These are phyloP conservation scores for Vanacampus margaritifer DNA, from an alignment of 2,113 vertebrate species.

Conservation along the genomic window DNA sequence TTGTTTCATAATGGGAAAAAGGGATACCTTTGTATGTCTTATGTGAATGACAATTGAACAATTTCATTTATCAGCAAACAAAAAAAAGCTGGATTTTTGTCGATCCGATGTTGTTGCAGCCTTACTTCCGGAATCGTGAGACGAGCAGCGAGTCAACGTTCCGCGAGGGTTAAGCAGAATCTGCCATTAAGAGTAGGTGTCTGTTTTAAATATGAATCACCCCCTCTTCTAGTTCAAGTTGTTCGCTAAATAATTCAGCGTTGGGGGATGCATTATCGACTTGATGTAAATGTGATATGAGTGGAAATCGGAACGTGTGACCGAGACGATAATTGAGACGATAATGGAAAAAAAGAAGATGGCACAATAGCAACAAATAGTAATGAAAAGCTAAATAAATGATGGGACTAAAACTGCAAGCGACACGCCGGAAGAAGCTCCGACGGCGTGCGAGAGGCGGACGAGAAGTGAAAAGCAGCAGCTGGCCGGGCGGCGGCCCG, in stretches of 20 bases:
- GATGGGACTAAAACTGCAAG: constrained; percentile 67
- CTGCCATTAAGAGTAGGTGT: constrained; percentile 73
- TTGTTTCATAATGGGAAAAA: no score
- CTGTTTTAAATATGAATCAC: constrained; percentile 76
- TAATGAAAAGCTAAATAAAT: constrained; percentile 73
- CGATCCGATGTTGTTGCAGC: background rate
- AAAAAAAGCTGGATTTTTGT: background rate
- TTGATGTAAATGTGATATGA: constrained; percentile 74
- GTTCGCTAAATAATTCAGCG: constrained; percentile 74
- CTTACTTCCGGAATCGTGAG: background rate
- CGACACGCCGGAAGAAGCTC: constrained; percentile 36
- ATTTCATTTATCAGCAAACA: background rate
- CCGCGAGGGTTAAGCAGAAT: constrained; percentile 46
- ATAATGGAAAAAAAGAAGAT: constrained; percentile 64
- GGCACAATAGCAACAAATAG: constrained; percentile 71
- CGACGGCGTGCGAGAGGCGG: background rate
- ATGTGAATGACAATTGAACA: background rate
- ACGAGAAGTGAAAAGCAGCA: constrained; percentile 19
- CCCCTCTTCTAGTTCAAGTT: constrained; percentile 65
- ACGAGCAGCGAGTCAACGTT: constrained; percentile 19
- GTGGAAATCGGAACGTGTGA: constrained; percentile 70
- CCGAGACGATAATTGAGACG: constrained; percentile 75
- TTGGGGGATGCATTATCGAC: constrained; percentile 68
- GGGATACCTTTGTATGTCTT: no score
- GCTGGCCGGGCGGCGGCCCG: background rate